These are phyloP conservation scores for Scaptomyza flava DNA, from an alignment of 2,888 invertebrate species.

Conservation along the genomic window DNA sequence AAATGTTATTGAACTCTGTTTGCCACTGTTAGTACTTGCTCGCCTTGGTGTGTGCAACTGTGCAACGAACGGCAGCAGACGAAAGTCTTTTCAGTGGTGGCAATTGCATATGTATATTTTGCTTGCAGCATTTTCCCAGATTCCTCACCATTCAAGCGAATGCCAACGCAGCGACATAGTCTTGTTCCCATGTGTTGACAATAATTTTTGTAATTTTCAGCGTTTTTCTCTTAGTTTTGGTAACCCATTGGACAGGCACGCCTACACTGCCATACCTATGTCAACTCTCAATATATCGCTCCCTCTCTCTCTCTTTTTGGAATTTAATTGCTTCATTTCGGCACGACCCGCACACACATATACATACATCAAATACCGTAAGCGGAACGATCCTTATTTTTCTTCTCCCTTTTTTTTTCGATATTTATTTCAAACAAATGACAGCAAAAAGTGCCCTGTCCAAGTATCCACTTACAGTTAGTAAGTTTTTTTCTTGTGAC, in stretches of 20 bases:
- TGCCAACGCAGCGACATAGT: conserved; percentile 52
- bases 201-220: conserved; percentile 32
- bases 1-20: conserved; percentile 68
- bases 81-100: conserved; percentile 11
- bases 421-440: conserved; percentile 75
- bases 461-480: conserved; percentile 73
- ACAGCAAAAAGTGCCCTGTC: conserved; percentile 58
- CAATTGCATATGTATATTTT: conserved; percentile 1
- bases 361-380: conserved; percentile 23
- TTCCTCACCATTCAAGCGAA: conserved; percentile 18
- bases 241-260: conserved; percentile 37
- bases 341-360: conserved; percentile 18
- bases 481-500: background rate
- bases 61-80: conserved; percentile 1
- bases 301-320: background rate
- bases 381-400: conserved; percentile 45
- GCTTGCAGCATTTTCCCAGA: background rate
- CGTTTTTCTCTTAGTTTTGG: conserved; percentile 10
- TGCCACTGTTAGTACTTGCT: conserved; percentile 1
- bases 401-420: conserved; percentile 5
- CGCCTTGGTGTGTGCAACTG: background rate
- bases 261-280: conserved; percentile 25
- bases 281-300: background rate
- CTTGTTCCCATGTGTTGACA: conserved; percentile 59
- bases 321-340: conserved; percentile 53